Evolutionary conservation across 1,140 invertebrate genomes (phyloP).

Genomic region (Marisa cornuarietis): DNA sequence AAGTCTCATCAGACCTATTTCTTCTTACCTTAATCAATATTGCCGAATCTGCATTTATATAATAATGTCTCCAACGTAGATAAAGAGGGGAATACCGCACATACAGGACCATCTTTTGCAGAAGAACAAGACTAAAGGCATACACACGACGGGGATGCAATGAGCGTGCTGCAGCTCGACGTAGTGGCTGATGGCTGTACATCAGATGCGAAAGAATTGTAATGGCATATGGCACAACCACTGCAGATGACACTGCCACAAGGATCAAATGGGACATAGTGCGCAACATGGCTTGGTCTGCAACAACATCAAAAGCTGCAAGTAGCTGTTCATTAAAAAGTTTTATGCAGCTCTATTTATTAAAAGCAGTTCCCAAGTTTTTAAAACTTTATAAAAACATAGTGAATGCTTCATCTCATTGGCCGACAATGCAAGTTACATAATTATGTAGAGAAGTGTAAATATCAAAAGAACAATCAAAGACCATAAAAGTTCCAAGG

Average conservation of each 20-base stretch:
- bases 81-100: slow-evolving; percentile 50
- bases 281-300: slow-evolving; percentile 27
- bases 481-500: no score
- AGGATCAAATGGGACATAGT: slow-evolving; percentile 28
- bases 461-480: no score
- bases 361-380: no score
- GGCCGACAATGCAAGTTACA: no score
- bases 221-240: slow-evolving; percentile 57
- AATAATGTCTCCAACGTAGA: slow-evolving; percentile 55
- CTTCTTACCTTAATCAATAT: slow-evolving; percentile 54
- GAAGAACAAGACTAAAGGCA: slow-evolving; percentile 53
- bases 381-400: no score
- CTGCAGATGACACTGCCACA: slow-evolving; percentile 41
- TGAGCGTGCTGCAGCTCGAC: slow-evolving; percentile 45
- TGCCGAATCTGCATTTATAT: slow-evolving; percentile 42
- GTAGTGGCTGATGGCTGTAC: slow-evolving; percentile 54
- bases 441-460: no score
- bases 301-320: no score
- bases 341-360: no score
- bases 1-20: background rate
- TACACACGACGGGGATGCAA: slow-evolving; percentile 61
- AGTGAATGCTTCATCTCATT: no score
- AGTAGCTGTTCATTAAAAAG: no score
- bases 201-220: slow-evolving; percentile 55
- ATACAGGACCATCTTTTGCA: slow-evolving; percentile 48